These are phyloP conservation scores for Serinus canaria DNA, from an alignment of 2,113 vertebrate species.

Conservation along the genomic window DNA sequence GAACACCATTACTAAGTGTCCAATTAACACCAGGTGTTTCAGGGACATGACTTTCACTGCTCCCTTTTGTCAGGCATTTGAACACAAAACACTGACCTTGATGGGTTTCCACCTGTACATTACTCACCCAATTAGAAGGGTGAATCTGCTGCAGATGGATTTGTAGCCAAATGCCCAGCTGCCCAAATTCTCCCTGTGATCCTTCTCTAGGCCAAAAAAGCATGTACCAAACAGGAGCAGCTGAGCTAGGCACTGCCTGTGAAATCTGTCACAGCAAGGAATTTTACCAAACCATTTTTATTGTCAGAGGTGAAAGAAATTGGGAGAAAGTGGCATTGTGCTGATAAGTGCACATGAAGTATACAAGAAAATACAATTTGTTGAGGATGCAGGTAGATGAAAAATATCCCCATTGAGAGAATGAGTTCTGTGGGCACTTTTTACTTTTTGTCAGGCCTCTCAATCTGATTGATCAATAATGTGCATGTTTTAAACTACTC, in stretches of 20 bases:
- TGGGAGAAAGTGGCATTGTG: neutral
- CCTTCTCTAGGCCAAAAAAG: neutral
- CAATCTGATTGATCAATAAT: slow-evolving; percentile 49
- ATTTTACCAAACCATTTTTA: neutral
- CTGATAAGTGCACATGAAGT: slow-evolving; percentile 26
- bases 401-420: slow-evolving; percentile 28
- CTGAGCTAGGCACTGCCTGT: neutral
- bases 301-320: neutral
- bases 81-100: neutral
- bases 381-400: slow-evolving; percentile 13
- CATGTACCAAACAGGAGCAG: neutral
- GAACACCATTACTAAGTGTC: neutral
- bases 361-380: slow-evolving; percentile 14
- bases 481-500: slow-evolving; percentile 34
- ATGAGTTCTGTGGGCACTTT: neutral
- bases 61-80: neutral
- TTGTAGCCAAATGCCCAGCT: neutral
- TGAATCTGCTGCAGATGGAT: neutral
- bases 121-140: neutral
- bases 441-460: slow-evolving; percentile 37
- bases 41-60: neutral
- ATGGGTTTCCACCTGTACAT: neutral
- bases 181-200: neutral
- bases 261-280: neutral
- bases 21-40: neutral